Evolutionary conservation across 2,113 vertebrate genomes (phyloP).

Genomic region (Pagrus major): DNA sequence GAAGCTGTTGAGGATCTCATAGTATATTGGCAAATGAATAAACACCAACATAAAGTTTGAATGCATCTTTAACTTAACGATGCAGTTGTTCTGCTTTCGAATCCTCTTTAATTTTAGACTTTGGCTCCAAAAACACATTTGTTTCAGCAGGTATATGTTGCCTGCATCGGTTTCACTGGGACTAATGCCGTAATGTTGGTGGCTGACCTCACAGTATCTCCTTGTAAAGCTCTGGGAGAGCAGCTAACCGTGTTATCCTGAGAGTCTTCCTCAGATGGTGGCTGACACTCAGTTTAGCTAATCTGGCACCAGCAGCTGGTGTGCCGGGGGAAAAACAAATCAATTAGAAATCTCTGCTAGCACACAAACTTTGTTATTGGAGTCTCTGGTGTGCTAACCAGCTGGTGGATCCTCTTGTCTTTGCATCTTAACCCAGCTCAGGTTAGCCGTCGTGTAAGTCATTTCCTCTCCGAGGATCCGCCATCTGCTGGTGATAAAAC

Average conservation of each 20-base stretch:
- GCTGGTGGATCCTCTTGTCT: conserved; percentile 68
- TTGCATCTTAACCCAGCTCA: conserved; percentile 60
- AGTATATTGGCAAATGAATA: not conserved
- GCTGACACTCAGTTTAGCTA: conserved; percentile 56
- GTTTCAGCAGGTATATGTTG: not conserved
- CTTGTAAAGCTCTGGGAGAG: conserved; percentile 8
- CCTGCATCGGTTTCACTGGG: not conserved
- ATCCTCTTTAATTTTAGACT: not conserved
- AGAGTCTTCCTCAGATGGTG: conserved; percentile 47
- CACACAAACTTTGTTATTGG: conserved; percentile 62
- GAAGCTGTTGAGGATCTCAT: not conserved
- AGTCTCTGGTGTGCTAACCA: conserved; percentile 69
- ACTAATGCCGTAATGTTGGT: not conserved
- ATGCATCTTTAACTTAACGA: not conserved
- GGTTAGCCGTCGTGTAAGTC: conserved; percentile 61
- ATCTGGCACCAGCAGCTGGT: conserved; percentile 70
- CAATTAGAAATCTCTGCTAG: conserved; percentile 71
- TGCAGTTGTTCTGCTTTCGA: not conserved
- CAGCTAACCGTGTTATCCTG: conserved; percentile 34
- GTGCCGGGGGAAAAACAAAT: conserved; percentile 66
- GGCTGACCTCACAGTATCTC: conserved; percentile 36
- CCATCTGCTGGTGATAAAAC: conserved; percentile 65
- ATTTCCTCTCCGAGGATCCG: conserved; percentile 52
- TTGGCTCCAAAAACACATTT: not conserved
- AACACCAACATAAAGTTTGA: not conserved